Evolutionary conservation across 2,113 vertebrate genomes (phyloP), one percentile per base, ranked within the genome.

Genomic region (Apodemus sylvaticus): DNA sequence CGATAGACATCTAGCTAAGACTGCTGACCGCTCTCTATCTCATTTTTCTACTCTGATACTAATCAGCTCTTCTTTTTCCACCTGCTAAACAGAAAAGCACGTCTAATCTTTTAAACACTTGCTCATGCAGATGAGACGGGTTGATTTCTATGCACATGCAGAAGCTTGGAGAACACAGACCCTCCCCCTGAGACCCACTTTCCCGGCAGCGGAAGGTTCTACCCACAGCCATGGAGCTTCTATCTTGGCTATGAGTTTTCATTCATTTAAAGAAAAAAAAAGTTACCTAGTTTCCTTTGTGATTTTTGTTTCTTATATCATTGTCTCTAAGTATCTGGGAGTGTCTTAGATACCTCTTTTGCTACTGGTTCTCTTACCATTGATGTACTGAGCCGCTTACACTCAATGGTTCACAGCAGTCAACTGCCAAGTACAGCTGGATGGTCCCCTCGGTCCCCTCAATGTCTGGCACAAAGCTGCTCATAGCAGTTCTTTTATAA

Each of bases 41-140:
- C 86, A 24, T 31, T 85, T 85, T 91, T 90, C 81, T 90, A 55
- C n/a, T 85, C 70, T 66, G 68, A 55, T 74, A 93, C 93, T 68
- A 74, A 45, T 62, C 78, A n/a, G 45, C 64, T 92, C 42, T 89
- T 81, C 24, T 36, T 92, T 87, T 78, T n/a, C 62, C 79, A 79
- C 22, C 7, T 42, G 71, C 45, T 86, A 74, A 88, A 55, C 71
- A 26, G 89, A 45, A 94, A 93, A 66, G 83, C 36, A 64, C 45
- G 42, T n/a, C 22, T 64, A 7, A 60, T 4, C 62, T 96, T 96
- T 81, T 55, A 93, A 93, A 93, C 26, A 31, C 71, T 58, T 89
- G 78, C 58, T 45, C 62, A 60, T 68, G 39, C 81, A 60, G 86
- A 91, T 77, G 76, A 89, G 2, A 89, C 74, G 83, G 68, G 42